Base-by-base conservation (phyloP, 2,113 vertebrate species). In the Amblyopsis rosae region DNA sequence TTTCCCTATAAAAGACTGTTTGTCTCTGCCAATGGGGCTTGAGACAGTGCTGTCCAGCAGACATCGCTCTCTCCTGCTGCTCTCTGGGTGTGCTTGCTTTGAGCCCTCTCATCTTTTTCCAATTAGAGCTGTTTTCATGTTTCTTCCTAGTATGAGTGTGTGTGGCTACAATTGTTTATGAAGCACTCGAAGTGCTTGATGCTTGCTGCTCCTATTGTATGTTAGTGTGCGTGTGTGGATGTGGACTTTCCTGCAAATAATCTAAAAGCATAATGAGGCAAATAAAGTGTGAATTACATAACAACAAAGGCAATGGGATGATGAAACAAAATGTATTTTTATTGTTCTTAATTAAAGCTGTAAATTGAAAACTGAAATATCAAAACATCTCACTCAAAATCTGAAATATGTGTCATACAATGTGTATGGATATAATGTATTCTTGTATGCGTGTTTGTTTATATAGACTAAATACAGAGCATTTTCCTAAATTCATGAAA, bases 101-200 rank as follows among this genome's bases (percentile, higher is more conserved):
- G 48, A 82, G 79, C 73, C 72, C 70, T 77, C 83, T 90, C 88
- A 91, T 90, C 87, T 91, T 92, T 90, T 90, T 88, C 89, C 83
- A 74, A 88, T 91, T 92, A 91, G 83, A 69, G 83, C 77, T 82
- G 79, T 90, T 90, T 90, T 87, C 75, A 83, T 83, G 84, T 82
- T 86, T 76, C 81, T 86, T 87, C 77, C 75, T 82, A 77, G 86
- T 62, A 51, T 73, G 85, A 68, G 81, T 45, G 76, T 85, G 85
- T 85, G 84, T 87, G 86, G 56, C 69, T 86, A 71, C 69, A 57
- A 65, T 85, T 88, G 88, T 89, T 91, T 88, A 76, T 63, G 62
- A 75, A 80, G 68, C 84, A 76, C 61, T 51, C 16, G 58, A 15
- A 64, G 68, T 57, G 49, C 49, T 63, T 64, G 58, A 68, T 67